These are phyloP conservation scores for Pangasius larnaudii DNA, from an alignment of 2,797 vertebrate species.

Conservation along the genomic window DNA sequence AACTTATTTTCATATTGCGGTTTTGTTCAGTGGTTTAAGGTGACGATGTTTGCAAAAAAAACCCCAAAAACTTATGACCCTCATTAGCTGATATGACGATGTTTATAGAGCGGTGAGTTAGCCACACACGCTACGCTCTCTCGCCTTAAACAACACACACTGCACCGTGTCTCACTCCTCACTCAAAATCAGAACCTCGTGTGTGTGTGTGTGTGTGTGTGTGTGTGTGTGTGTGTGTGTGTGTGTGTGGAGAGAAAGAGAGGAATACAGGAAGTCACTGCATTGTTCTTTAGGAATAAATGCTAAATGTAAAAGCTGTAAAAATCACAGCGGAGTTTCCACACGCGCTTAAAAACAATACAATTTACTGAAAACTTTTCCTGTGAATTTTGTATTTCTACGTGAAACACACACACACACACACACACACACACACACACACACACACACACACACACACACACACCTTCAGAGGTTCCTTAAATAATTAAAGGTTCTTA, in stretches of 20 bases:
- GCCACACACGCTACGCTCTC: neutral
- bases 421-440: too few species aligned
- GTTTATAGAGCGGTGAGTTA: neutral
- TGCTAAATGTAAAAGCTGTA: neutral
- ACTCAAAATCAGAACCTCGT: neutral
- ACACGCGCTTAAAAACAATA: neutral
- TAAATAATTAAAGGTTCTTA: too few species aligned
- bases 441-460: too few species aligned
- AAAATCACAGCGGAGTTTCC: neutral
- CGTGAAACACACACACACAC: too few species aligned
- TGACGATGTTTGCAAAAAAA: neutral
- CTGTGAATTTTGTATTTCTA: neutral
- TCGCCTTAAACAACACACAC: neutral
- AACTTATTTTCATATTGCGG: neutral
- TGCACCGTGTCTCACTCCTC: neutral
- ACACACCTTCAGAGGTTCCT: too few species aligned
- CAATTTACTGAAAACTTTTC: neutral
- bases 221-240: constrained; percentile 1
- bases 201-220: neutral
- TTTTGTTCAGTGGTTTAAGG: constrained; percentile 3
- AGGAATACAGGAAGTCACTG: neutral
- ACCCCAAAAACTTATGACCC: neutral
- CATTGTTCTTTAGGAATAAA: neutral
- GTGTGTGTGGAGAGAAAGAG: neutral
- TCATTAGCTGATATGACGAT: neutral